Evolutionary conservation across 2,888 invertebrate genomes (phyloP).

Genomic region (Eupeodes luniger): DNA sequence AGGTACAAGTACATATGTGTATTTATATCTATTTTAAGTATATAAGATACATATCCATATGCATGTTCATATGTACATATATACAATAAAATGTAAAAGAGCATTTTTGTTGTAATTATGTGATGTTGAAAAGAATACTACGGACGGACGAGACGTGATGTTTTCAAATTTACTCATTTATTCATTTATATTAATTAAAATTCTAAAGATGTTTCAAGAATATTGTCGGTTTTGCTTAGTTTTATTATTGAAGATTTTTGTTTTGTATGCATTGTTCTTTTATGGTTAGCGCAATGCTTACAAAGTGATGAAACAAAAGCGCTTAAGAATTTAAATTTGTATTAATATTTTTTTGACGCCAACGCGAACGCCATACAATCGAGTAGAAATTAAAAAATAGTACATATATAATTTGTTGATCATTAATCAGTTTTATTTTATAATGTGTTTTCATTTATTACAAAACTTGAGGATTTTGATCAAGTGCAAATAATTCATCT

Average conservation of each 20-base stretch:
- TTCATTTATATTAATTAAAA: neutral
- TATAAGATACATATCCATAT: too few relatives aligned
- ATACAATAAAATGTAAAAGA: too few relatives aligned
- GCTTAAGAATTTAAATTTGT: constrained; percentile 1
- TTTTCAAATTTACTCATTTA: neutral
- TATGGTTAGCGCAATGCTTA: neutral
- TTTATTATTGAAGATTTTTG: neutral
- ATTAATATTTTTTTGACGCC: neutral
- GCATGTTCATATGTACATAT: too few relatives aligned
- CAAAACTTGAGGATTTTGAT: too few relatives aligned
- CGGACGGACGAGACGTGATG: neutral
- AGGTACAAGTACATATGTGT: too few relatives aligned
- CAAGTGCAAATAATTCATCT: too few relatives aligned
- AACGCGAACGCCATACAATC: neutral
- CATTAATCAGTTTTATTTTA: constrained; percentile 1
- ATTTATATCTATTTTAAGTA: too few relatives aligned
- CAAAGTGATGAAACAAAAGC: neutral
- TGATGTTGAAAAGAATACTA: neutral
- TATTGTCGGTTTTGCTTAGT: constrained; percentile 11
- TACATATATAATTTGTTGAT: neutral
- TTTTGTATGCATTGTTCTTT: neutral
- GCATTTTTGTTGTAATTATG: neutral
- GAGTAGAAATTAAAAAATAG: neutral
- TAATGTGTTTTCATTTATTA: neutral
- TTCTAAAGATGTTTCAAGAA: constrained; percentile 20